Evolutionary conservation across 1,140 invertebrate species (phyloP), one percentile per base, ranked within the genome.

Genomic region (Drosophila busckii): DNA sequence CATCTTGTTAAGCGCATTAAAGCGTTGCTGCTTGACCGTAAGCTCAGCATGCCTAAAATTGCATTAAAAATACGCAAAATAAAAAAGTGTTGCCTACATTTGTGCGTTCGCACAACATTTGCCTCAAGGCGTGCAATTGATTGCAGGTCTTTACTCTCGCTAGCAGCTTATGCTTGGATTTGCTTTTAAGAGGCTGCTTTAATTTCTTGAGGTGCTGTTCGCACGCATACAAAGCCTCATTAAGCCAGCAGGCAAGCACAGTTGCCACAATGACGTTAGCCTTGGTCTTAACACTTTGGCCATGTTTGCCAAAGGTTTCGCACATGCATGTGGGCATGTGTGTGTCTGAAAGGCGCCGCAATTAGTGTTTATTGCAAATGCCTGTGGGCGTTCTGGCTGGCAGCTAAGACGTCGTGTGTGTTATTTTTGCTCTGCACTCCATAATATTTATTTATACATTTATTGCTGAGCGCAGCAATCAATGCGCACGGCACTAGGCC

Each of bases 371-470:
- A n/a, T n/a, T n/a, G n/a, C n/a, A n/a, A 26, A 20, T 4, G 32
- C 38, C 32, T 5, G n/a, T 31, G 52, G 56, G 37, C 45, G 60
- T 23, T 50, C 35, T 41, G 37, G 6, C 20, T 22, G 13, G 31
- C 12, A 12, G 23, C 48, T 29, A 55, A 61, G 29, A 63, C 32
- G 29, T 25, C 37, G 60, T 58, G 71, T 68, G 52, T 59, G 69
- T 80, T 64, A 68, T 53, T 64, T 54, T 26, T 31, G 15, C 28
- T 17, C 20, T 28, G 53, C 48, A 59, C 75, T 69, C 75, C 64
- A 70, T 82, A 75, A 82, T 67, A 78, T 78, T 78, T 80, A 80
- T 82, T 70, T 80, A 73, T 73, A 80, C 75, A 58, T 78, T 78
- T 78, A 78, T 78, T 78, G 73, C 73, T 80, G 64, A 44, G 65